Evolutionary conservation across 2,113 vertebrate species (phyloP), one percentile per base, ranked within the genome.

Genomic region (Phaethon lepturus): DNA sequence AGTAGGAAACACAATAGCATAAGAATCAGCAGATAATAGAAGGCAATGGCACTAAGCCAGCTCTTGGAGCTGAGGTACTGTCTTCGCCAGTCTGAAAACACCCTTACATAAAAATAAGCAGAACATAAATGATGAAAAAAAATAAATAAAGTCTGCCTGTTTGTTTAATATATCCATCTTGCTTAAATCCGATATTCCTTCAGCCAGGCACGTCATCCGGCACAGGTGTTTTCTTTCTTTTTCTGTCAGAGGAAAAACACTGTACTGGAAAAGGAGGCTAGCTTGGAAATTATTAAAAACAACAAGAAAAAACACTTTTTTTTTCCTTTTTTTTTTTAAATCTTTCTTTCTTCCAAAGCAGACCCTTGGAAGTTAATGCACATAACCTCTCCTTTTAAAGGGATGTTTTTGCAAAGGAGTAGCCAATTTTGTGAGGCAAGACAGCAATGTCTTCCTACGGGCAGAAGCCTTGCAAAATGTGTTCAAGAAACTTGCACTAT

Each of bases 11-110:
- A 40, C 31, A 22, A 17, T 0, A 38, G 47, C 10, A 1, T 24
- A 23, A 74, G 31, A 15, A 40, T 3, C 14, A 2, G 8, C 3
- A 24, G 53, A 1, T 13, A 33, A n/a, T 0, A 13, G 40, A 6
- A 26, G 24, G 35, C 31, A 28, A 14, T 4, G 24, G 38, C 66
- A 47, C n/a, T 55, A 4, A 45, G 13, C 4, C 7, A 14, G 11
- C 10, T 22, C 1, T 5, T 35, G 55, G 24, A 38, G 35, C n/a
- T 66, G 17, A 25, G 56, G 8, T 5, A 9, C 13, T 44, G n/a
- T 13, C 19, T 17, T 74, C 45, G 24, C 13, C 29, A 10, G 44
- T 44, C 87, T 69, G 73, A 40, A 74, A 69, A 69, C 18, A 40
- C 8, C 7, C 35, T 52, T 8, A 19, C 23, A 55, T 28, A 29